Percentiles rank a stretch among this genome's conserved stretches.
These are phyloP conservation scores for Xiphophorus maculatus DNA, from an alignment of 2,113 vertebrate genomes.

Conservation along the genomic window DNA sequence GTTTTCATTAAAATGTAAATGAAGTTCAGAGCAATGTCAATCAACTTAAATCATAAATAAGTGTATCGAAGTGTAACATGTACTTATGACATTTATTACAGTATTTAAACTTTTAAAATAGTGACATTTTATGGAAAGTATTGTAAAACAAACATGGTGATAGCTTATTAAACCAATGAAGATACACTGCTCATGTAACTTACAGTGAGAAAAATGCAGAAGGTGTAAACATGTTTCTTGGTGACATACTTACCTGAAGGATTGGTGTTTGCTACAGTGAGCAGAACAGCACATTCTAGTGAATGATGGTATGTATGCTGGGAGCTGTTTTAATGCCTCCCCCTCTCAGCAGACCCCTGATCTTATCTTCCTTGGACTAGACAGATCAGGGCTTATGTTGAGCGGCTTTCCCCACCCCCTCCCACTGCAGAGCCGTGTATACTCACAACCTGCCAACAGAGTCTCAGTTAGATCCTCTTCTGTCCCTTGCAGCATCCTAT, in stretches of 20 bases:
- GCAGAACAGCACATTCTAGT: conserved; percentile 37
- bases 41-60: neutral
- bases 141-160: neutral
- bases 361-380: conserved; percentile 51
- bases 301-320: conserved; percentile 52
- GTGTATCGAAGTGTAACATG: neutral
- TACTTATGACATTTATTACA: too few relatives aligned
- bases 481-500: conserved; percentile 38
- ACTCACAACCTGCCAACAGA: conserved; percentile 48
- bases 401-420: conserved; percentile 43
- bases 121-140: neutral
- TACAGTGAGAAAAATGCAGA: conserved; percentile 35
- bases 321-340: conserved; percentile 43
- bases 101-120: neutral
- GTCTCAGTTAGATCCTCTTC: conserved; percentile 36
- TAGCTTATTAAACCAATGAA: conserved; percentile 23
- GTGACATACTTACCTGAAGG: conserved; percentile 24
- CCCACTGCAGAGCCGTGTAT: conserved; percentile 36
- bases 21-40: neutral
- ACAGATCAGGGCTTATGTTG: conserved; percentile 68
- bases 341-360: conserved; percentile 37
- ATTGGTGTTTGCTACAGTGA: conserved; percentile 26
- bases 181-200: neutral
- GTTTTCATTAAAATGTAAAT: neutral
- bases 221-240: conserved; percentile 42